Base-by-base conservation (phyloP, 2,113 vertebrate species). In the Cairina moschata region DNA sequence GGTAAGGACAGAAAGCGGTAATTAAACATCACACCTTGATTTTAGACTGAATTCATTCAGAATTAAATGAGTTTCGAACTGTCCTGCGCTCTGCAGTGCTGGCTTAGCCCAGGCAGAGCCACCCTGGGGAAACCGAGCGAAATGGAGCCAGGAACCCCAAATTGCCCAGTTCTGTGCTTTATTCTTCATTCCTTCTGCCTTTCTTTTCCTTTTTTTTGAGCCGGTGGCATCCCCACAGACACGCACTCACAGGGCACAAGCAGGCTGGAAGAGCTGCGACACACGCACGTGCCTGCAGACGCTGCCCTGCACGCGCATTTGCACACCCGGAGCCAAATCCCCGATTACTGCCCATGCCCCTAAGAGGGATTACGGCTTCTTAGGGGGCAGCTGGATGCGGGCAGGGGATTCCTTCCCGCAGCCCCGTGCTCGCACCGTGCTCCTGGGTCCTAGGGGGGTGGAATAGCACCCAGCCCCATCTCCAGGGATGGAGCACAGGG, bases 341-440 rank as follows among this genome's bases (percentile, higher is more conserved):
- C 90, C 0, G 85, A 77, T 94, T 92, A 89, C 11, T 73, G 46
- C 90, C 76, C 4, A 40, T 68, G 81, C 68, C 65, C 75, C 71
- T 92, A 92, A 86, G 90, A 86, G 76, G 90, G 93, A 94, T 94
- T 89, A 89, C 0, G 10, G 32, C 90, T 77, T 58, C 81, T 92
- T 82, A 82, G 48, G 32, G 26, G 26, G 44, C 38, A 66, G 18
- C 13, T 0, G 8, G 81, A 22, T 71, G 48, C 32, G 5, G 2
- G 44, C 34, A 12, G 75, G 69, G 88, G 7, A 56, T 62, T 77
- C 28, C 7, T 17, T 22, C 28, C 81, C 32, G 14, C 40, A 28
- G 31, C 7, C 14, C 20, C 4, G 63, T n/a, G 63, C 80, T 80
- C 17, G 13, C 0, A 1, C 11, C 25, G 23, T 1, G 0, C 59